Evolutionary conservation across 2,113 vertebrate genomes (phyloP).

Genomic region (Ptyas mucosa): DNA sequence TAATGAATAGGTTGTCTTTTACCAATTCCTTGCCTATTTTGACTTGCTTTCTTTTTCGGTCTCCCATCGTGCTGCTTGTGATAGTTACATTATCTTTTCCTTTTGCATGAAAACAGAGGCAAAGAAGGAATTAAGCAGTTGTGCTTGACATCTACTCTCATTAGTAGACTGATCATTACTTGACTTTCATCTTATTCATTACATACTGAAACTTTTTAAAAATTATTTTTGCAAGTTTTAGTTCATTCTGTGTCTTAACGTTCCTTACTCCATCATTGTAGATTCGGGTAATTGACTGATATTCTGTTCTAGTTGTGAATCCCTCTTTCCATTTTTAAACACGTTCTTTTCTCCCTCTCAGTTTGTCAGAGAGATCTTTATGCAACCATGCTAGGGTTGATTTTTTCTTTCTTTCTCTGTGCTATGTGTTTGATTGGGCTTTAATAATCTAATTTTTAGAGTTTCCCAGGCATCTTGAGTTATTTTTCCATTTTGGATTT

Average conservation of each 20-base stretch:
- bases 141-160: background rate
- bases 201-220: background rate
- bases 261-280: background rate
- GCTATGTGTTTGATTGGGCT: background rate
- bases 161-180: background rate
- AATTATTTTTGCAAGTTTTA: background rate
- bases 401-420: background rate
- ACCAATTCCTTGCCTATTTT: background rate
- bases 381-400: background rate
- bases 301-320: background rate
- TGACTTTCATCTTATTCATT: background rate
- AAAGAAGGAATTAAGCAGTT: background rate
- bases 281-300: background rate
- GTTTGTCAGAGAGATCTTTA: background rate
- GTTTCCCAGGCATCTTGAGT: background rate
- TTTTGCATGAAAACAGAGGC: background rate
- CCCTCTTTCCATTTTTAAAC: background rate
- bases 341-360: background rate
- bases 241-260: background rate
- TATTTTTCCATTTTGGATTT: background rate
- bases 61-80: background rate
- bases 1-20: background rate
- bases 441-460: background rate
- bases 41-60: background rate
- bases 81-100: background rate